Evolutionary conservation across 2,888 invertebrate species (phyloP), one percentile per base, ranked within the genome.

Genomic region (Clanis bilineata): DNA sequence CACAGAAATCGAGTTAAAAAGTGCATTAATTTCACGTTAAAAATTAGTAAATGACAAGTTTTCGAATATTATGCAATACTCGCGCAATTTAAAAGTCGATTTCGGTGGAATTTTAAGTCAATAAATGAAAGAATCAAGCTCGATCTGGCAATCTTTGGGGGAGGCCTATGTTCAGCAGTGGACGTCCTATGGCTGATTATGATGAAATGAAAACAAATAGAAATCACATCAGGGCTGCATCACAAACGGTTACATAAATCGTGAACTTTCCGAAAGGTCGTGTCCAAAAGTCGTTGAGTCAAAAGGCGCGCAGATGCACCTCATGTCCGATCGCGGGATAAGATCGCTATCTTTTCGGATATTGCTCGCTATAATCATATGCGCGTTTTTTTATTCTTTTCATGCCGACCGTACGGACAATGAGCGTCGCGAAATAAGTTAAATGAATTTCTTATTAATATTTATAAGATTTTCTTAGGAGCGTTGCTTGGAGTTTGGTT

Each of bases 281-380:
- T 61, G 60, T 60, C 61, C 77, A 78, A 75, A 71, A 69, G 79
- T 85, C 88, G 85, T 79, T 68, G 58, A 69, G 73, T 85, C 67
- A 78, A 88, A 89, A 86, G 66, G 77, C 69, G 79, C 68, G 73
- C 69, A 78, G 82, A 85, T 81, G 82, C 77, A 83, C 72, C 78
- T 75, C 84, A 83, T 87, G 90, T 90, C 82, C 77, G 91, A 90
- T 90, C 74, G 70, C 64, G 62, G 80, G 91, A 92, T 92, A 92
- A 92, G 91, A 92, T 91, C 72, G 82, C 78, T 82, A 92, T 92
- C 91, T 88, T 87, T 87, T 85, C 87, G 90, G 90, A 90, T 92
- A 91, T 90, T 90, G 90, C 90, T 86, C 90, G 86, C 80, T 73
- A 85, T 92, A 91, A 92, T 91, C 91, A 89, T 90, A 92, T 91